These are phyloP conservation scores for Ceratoteleas bidentatus DNA, from an alignment of 1,140 invertebrate species.

Conservation along the genomic window DNA sequence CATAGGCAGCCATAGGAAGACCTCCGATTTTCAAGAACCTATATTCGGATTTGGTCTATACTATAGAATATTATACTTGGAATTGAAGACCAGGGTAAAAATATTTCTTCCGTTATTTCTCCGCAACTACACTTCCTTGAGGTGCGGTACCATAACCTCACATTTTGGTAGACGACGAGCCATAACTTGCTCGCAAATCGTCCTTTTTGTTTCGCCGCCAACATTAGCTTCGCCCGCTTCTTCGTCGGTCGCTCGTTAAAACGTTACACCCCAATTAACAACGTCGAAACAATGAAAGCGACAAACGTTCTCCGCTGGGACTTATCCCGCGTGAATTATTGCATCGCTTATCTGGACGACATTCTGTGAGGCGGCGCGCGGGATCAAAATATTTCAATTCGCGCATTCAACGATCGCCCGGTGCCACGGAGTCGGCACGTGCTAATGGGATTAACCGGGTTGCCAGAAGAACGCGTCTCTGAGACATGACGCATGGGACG, in stretches of 20 bases:
- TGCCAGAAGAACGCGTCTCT: conserved; percentile 61
- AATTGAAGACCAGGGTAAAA: too few species aligned
- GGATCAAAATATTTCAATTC: conserved; percentile 73
- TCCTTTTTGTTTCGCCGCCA: not conserved
- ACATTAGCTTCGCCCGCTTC: not conserved
- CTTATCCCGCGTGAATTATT: conserved; percentile 27
- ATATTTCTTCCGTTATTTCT: too few species aligned
- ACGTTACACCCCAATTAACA: conserved; percentile 32
- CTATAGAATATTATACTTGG: too few species aligned
- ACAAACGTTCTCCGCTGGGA: conserved; percentile 5
- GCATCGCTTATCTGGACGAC: conserved; percentile 26
- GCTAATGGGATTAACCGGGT: conserved; percentile 75
- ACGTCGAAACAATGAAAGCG: conserved; percentile 24
- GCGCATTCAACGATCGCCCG: conserved; percentile 64
- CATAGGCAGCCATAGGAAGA: too few species aligned
- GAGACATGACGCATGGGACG: conserved; percentile 67
- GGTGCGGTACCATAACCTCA: too few species aligned
- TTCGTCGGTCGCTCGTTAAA: conserved; percentile 14
- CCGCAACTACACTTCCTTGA: too few species aligned
- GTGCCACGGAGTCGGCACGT: conserved; percentile 74
- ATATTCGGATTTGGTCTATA: too few species aligned
- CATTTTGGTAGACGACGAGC: too few species aligned
- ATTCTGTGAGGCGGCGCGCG: conserved; percentile 40
- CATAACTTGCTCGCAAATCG: not conserved
- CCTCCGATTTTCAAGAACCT: too few species aligned